A percentile compares a stretch with the other conserved stretches of the same genome.
These are phyloP conservation scores for Philonicus albiceps DNA, from an alignment of 2,888 invertebrate genomes.

Conservation along the genomic window DNA sequence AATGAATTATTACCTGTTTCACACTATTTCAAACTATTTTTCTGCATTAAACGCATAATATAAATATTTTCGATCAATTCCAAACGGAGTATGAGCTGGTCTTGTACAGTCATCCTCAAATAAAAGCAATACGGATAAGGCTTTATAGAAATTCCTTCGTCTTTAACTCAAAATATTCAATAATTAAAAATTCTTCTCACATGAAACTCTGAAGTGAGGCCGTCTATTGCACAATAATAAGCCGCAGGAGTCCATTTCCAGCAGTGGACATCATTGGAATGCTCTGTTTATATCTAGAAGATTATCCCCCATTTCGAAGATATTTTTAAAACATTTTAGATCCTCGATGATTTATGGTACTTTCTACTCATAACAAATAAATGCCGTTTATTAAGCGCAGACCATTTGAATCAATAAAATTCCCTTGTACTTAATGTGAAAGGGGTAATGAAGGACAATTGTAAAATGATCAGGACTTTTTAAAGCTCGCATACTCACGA, in stretches of 20 bases:
- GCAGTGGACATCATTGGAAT: neutral
- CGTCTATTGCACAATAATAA: neutral
- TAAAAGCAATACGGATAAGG: neutral
- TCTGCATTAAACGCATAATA: neutral
- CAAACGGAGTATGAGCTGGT: neutral
- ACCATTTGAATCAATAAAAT: too few species aligned
- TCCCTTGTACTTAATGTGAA: too few species aligned
- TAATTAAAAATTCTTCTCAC: neutral
- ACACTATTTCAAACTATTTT: neutral
- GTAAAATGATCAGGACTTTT: too few species aligned
- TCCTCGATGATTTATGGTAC: neutral
- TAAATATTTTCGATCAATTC: neutral
- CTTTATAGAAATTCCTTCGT: neutral
- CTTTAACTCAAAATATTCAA: neutral
- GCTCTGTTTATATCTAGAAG: neutral
- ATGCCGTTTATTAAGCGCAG: neutral
- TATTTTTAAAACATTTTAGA: neutral
- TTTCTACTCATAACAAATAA: neutral
- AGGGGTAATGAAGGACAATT: too few species aligned
- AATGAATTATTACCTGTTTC: neutral
- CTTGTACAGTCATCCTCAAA: neutral
- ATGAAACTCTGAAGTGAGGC: neutral
- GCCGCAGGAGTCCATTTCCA: neutral
- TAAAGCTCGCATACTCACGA: too few species aligned
- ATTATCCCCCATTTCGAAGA: neutral